phyloP scores from a whole-genome alignment of 2,888 invertebrate species.

The Drosophila stalkeri region DNA sequence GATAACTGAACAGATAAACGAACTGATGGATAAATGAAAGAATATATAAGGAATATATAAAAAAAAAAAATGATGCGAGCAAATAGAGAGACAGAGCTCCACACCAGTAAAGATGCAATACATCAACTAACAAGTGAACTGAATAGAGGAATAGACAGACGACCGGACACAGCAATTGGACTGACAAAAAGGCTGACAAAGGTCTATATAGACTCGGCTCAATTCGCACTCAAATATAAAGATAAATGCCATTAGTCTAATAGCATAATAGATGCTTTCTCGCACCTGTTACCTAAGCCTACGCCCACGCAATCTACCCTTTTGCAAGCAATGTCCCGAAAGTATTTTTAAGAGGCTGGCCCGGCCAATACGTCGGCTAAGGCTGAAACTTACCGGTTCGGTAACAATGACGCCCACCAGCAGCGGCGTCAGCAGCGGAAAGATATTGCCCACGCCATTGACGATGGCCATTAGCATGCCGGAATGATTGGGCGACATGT shows the following conservation, averaged over 20 bases:
- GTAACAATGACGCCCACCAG: slow-evolving; percentile 86
- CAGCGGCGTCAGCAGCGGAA: slow-evolving; percentile 87
- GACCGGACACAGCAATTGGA: not conserved
- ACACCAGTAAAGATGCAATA: not conserved
- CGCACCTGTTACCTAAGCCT: not conserved
- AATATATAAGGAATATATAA: too few relatives aligned
- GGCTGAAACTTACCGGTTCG: slow-evolving; percentile 59
- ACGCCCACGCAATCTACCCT: not conserved
- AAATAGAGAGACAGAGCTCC: not conserved
- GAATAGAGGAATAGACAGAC: not conserved
- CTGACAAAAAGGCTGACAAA: not conserved
- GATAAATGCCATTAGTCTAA: not conserved
- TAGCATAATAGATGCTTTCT: not conserved
- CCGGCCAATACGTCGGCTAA: not conserved
- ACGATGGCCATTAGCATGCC: slow-evolving; percentile 89
- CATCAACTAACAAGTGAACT: not conserved
- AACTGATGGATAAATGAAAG: not conserved
- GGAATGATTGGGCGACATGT: slow-evolving; percentile 88
- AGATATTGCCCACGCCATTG: slow-evolving; percentile 87
- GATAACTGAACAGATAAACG: not conserved
- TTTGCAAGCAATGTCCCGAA: not conserved
- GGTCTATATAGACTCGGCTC: not conserved
- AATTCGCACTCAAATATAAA: not conserved
- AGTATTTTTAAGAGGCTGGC: not conserved
- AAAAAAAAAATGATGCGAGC: too few relatives aligned